Evolutionary conservation across 2,888 invertebrate genomes (phyloP).

Genomic region (Eumacrocentrus americanus): DNA sequence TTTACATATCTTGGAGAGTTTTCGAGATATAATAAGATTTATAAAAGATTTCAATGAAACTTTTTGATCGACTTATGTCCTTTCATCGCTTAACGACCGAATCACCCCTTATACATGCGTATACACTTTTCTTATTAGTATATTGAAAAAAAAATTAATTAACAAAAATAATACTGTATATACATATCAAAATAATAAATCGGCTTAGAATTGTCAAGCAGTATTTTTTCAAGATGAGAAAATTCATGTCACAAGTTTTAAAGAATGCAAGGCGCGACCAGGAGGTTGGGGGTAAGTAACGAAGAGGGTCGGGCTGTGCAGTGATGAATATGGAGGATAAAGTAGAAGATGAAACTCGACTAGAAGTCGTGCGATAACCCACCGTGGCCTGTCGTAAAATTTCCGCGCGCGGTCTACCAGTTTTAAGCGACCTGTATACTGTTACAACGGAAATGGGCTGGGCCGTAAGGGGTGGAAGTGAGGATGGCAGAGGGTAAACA

Average conservation of each 20-base stretch:
- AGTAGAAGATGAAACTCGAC: conserved; percentile 12
- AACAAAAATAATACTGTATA: background rate
- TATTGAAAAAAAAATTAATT: background rate
- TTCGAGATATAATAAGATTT: no score
- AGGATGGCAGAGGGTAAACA: conserved; percentile 45
- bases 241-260: background rate
- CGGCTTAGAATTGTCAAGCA: background rate
- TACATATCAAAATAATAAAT: background rate
- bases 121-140: background rate
- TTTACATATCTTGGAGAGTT: no score
- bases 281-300: background rate
- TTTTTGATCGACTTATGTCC: background rate
- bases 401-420: conserved; percentile 2
- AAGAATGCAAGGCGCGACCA: background rate
- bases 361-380: conserved; percentile 14
- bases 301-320: background rate
- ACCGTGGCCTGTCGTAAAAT: conserved; percentile 15
- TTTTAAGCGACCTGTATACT: conserved; percentile 9
- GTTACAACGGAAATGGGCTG: background rate
- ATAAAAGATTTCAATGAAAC: background rate
- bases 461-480: background rate
- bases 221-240: background rate
- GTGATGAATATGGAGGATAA: conserved; percentile 16
- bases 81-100: no score
- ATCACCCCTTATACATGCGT: no score